These are phyloP conservation scores for Corythaixoides concolor DNA, from an alignment of 2,113 vertebrate genomes.

Conservation along the genomic window DNA sequence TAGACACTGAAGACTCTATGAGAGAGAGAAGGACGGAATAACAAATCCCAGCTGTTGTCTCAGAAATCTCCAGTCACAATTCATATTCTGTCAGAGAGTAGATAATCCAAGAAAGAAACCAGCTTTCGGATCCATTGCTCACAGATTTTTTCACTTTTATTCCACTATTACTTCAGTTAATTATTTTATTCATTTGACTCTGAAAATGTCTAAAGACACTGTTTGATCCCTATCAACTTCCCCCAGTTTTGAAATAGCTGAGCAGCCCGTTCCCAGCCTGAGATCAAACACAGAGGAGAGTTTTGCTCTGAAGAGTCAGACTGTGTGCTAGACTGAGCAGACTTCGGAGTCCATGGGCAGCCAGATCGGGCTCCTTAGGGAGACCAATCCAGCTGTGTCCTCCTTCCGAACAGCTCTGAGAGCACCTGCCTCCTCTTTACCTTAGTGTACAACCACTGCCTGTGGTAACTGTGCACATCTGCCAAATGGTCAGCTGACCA, in stretches of 20 bases:
- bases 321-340: background rate
- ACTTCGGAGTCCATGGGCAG: rapidly evolving
- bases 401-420: background rate
- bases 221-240: background rate
- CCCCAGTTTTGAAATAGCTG: background rate
- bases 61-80: constrained; percentile 2
- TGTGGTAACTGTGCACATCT: background rate
- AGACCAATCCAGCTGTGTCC: background rate
- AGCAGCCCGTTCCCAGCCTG: background rate
- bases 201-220: background rate
- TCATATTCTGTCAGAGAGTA: background rate
- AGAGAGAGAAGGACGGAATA: background rate
- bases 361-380: rapidly evolving
- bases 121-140: background rate
- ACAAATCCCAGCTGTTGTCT: background rate
- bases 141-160: background rate
- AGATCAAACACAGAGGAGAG: background rate
- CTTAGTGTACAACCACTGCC: background rate
- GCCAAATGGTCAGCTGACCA: background rate
- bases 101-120: background rate
- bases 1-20: background rate
- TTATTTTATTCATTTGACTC: background rate
- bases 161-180: background rate
- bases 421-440: background rate
- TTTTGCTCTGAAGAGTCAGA: background rate